phyloP scores from a whole-genome alignment of 1,140 invertebrate species.

The Melitaea cinxia region DNA sequence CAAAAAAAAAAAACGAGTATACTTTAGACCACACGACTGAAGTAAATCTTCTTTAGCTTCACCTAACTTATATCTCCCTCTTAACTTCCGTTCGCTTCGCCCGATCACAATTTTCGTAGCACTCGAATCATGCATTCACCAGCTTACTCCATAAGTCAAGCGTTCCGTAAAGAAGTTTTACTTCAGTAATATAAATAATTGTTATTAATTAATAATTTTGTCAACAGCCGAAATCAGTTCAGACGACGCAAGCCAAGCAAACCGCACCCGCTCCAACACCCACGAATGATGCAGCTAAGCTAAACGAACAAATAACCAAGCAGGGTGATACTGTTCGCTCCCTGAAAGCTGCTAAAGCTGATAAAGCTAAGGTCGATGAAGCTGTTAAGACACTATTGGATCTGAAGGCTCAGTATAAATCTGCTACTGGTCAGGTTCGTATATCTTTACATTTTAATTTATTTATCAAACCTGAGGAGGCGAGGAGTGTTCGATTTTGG shows the following conservation, averaged over 20 bases:
- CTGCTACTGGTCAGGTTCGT: constrained; percentile 28
- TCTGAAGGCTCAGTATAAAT: constrained; percentile 77
- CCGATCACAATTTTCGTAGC: no score
- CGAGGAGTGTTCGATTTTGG: no score
- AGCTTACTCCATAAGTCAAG: no score
- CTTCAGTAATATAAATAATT: not conserved
- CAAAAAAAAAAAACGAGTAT: no score
- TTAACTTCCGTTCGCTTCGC: no score
- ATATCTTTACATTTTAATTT: not conserved
- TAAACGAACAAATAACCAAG: constrained; percentile 75
- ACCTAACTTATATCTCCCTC: no score
- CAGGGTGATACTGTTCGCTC: constrained; percentile 88
- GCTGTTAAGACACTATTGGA: constrained; percentile 87
- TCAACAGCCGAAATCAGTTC: constrained; percentile 61
- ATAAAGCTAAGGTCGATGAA: constrained; percentile 82
- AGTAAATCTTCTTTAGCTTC: no score
- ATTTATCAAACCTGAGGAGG: no score
- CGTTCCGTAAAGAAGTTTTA: no score
- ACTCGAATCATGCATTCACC: no score
- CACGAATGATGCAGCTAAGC: constrained; percentile 28
- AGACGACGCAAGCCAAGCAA: constrained; percentile 42
- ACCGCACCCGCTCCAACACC: constrained; percentile 10
- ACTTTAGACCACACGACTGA: no score
- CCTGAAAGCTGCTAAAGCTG: constrained; percentile 85
- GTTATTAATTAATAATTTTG: constrained; percentile 23